Evolutionary conservation across 2,888 invertebrate genomes (phyloP).

Genomic region (Autographa gamma): DNA sequence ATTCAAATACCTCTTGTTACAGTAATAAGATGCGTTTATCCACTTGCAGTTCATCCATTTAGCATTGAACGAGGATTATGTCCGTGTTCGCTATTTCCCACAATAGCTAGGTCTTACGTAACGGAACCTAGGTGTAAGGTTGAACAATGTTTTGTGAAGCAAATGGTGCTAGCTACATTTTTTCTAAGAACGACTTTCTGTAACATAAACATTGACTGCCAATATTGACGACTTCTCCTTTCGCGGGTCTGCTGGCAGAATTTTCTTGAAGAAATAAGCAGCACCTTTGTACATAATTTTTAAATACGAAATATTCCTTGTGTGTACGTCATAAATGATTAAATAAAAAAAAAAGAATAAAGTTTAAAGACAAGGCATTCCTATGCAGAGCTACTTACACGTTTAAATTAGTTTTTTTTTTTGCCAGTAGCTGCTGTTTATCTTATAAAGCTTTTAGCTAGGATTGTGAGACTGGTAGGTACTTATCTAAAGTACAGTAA

Average conservation of each 20-base stretch:
- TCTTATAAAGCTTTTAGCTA: too few species aligned
- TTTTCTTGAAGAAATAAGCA: too few species aligned
- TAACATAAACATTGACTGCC: too few species aligned
- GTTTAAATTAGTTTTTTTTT: background rate
- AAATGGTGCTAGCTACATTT: constrained; percentile 15
- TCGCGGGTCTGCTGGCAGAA: too few species aligned
- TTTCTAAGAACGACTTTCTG: background rate
- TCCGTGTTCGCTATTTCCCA: constrained; percentile 8
- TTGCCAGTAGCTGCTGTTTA: background rate
- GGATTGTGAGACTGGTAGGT: too few species aligned
- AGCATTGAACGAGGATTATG: constrained; percentile 31
- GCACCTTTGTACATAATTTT: too few species aligned
- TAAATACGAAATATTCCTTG: too few species aligned
- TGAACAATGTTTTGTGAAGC: constrained; percentile 32
- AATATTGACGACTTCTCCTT: too few species aligned
- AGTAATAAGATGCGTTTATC: constrained; percentile 16
- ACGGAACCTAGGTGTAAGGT: constrained; percentile 13
- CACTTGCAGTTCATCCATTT: constrained; percentile 28
- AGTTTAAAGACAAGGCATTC: background rate
- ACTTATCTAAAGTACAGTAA: too few species aligned
- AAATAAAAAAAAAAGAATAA: too few species aligned
- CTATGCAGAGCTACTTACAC: background rate
- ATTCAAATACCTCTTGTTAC: background rate
- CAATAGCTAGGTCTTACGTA: constrained; percentile 8
- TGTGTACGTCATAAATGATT: too few species aligned